Evolutionary conservation across 2,113 vertebrate species (phyloP), one percentile per base, ranked within the genome.

Genomic region (Paramormyrops kingsleyae): DNA sequence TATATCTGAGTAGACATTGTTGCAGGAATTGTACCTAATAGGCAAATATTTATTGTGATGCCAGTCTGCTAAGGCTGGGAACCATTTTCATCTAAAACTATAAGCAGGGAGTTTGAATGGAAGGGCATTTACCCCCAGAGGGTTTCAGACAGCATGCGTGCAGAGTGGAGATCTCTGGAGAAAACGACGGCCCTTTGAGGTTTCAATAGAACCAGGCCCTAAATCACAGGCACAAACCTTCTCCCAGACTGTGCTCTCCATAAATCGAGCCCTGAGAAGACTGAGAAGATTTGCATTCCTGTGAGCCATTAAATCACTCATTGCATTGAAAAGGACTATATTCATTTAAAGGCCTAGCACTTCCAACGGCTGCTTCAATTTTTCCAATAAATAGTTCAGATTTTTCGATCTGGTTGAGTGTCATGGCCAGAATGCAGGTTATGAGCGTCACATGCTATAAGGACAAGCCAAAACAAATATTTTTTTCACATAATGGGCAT

Each of bases 271-370:
- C 49, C 74, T 39, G 9, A 53, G 50, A 50, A 35, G 49, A 53
- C n/a, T 53, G 50, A 89, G 50, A 42, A 89, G 88, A 89, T 80
- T 53, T 27, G 31, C 88, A 89, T 83, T 89, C 88, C 88, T 83
- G 5, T 44, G 19, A 56, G 50, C 88, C 50, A 56, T 84, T 89
- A 80, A 84, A 56, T 89, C 74, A 89, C 53, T 62, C 52, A 62
- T 5, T 84, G 52, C 21, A 83, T 31, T 84, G 50, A 89, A 89
- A 89, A 89, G 50, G n/a, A 62, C 80, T 84, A 83, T 89, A 49
- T 83, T 89, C 88, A 62, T 53, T 47, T 85, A 59, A 44, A 47
- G 35, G 24, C 35, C 77, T 83, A 19, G 50, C 24, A 56, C 74
- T 44, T 89, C 50, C 53, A 56, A 84, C 35, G 24, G 24, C 50